Evolutionary conservation across 2,888 invertebrate genomes (phyloP), one percentile per base, ranked within the genome.

Genomic region (Cylindroiulus punctatus): DNA sequence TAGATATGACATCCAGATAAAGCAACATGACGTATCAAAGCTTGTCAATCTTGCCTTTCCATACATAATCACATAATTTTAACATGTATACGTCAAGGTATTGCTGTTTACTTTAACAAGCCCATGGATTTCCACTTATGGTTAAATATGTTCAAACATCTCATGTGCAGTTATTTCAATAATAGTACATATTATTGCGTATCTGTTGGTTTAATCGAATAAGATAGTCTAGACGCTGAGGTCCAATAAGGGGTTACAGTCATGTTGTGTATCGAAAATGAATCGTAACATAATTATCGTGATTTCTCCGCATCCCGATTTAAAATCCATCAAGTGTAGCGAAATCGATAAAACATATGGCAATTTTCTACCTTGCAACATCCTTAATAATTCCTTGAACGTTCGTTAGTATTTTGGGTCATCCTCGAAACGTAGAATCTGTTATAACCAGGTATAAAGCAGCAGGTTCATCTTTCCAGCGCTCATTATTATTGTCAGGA

Each of bases 401-500:
- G 17, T 52, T 52, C 52, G 19, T 52, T 52, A 52, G 52, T 52
- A 36, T 52, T 52, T 52, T 4, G 19, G 52, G 19, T 19, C 52
- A 19, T 52, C 17, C 19, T 52, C 19, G 36, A 36, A n/a, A 36
- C 7, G 52, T 52, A 19, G 52, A 52, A 52, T 52, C 52, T 52
- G 19, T 19, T 52, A 0, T 52, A 52, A 47, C 14, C 47, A 47
- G 17, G 17, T 10, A 47, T 47, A 7, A 7, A 7, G 10, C 47
- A 17, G 47, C 12, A 17, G 52, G 52, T 52, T 52, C 52, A 52
- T 81, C 81, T 81, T 81, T 81, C 36, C 81, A 26, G 30, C 81
- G 81, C 81, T 81, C 81, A 36, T 81, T 81, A 81, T 52, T 52
- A 52, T 81, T 81, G 81, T 81, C 36, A 81, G 81, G 81, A 81